These are phyloP conservation scores for Drosophila elegans DNA, from an alignment of 1,140 invertebrate genomes.

Conservation along the genomic window DNA sequence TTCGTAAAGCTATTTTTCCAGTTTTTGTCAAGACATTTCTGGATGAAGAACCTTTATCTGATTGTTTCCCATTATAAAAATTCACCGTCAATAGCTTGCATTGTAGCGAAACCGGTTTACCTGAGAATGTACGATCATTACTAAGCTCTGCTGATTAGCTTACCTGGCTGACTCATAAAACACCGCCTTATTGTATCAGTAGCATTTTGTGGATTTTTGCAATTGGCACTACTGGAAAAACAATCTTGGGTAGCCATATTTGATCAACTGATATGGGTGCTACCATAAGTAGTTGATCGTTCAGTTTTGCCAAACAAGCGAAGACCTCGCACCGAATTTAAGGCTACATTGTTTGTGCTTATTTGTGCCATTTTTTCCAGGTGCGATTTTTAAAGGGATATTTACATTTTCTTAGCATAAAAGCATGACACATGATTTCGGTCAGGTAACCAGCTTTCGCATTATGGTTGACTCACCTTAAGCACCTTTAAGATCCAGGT, in stretches of 20 bases:
- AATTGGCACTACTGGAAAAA: conserved; percentile 39
- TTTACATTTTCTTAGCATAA: conserved; percentile 24
- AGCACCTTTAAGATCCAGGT: conserved; percentile 12
- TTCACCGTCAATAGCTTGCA: conserved; percentile 18
- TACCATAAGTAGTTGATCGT: conserved; percentile 16
- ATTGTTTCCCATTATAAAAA: neutral
- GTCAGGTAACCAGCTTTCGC: conserved; percentile 28
- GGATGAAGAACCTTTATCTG: conserved; percentile 4
- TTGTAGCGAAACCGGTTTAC: conserved; percentile 41
- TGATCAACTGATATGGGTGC: conserved; percentile 22
- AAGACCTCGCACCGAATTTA: conserved; percentile 15
- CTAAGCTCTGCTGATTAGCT: conserved; percentile 32
- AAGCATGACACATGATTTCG: conserved; percentile 24
- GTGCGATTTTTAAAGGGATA: neutral
- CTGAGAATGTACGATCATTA: conserved; percentile 9
- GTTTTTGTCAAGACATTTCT: neutral
- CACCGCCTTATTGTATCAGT: conserved; percentile 11
- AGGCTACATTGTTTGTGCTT: conserved; percentile 5
- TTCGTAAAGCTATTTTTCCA: neutral
- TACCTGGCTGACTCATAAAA: conserved; percentile 26
- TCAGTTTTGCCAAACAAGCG: conserved; percentile 2
- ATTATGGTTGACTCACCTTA: conserved; percentile 20
- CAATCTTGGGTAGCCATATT: conserved; percentile 23
- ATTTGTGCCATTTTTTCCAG: neutral
- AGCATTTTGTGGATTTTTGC: conserved; percentile 45